These are phyloP conservation scores for Papilio gigon DNA, from an alignment of 2,888 invertebrate species.

Conservation along the genomic window DNA sequence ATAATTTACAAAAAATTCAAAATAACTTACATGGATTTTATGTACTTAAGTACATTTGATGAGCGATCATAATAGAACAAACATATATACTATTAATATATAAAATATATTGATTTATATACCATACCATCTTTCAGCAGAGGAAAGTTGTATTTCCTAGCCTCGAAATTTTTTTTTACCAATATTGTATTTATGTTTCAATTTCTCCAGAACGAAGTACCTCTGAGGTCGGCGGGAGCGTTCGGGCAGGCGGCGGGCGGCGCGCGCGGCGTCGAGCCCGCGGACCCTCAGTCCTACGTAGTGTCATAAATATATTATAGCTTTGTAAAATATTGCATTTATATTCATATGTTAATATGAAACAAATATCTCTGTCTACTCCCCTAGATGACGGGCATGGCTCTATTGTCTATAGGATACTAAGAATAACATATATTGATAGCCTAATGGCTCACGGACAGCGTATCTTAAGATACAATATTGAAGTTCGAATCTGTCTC, in stretches of 20 bases:
- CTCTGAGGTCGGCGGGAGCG: neutral
- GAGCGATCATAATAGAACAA: too few relatives aligned
- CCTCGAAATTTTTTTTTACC: too few relatives aligned
- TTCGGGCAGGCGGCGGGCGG: neutral
- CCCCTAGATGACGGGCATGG: neutral
- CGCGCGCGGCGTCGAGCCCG: neutral
- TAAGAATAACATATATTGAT: neutral
- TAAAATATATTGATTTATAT: too few relatives aligned
- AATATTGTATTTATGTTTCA: neutral
- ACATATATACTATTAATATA: too few relatives aligned
- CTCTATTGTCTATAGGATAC: neutral
- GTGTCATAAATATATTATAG: conserved; percentile 5
- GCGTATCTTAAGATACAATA: neutral
- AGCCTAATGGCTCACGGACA: neutral
- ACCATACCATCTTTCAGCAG: too few relatives aligned
- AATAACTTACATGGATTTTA: too few relatives aligned
- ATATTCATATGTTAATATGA: conserved; percentile 8
- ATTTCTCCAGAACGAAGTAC: conserved; percentile 26
- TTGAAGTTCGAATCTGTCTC: neutral
- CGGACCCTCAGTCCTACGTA: neutral
- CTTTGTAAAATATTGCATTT: conserved; percentile 14
- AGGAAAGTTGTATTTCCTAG: too few relatives aligned
- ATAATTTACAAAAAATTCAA: too few relatives aligned
- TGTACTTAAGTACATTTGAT: too few relatives aligned
- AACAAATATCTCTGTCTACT: neutral